Evolutionary conservation across 2,797 vertebrate genomes (phyloP).

Genomic region (Pangasius larnaudii): DNA sequence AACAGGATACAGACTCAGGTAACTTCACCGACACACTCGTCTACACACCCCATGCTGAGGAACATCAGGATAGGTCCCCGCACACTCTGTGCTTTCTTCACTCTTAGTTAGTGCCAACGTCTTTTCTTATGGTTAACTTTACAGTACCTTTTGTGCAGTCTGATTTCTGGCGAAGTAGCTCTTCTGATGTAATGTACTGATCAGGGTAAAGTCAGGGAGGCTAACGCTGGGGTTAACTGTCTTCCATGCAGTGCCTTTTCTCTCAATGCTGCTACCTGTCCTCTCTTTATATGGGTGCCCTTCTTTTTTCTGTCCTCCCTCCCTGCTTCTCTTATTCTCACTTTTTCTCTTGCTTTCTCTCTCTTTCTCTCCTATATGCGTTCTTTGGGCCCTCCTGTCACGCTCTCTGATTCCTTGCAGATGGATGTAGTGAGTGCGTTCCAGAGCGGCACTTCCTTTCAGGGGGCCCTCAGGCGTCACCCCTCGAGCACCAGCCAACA

Average conservation of each 20-base stretch:
- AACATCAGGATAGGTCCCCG: not conserved
- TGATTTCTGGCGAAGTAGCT: not conserved
- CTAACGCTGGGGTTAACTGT: slow-evolving; percentile 21
- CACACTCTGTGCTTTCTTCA: not conserved
- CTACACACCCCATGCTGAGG: not conserved
- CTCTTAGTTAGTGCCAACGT: slow-evolving; percentile 78
- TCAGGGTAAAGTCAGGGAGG: slow-evolving; percentile 29
- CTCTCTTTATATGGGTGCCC: slow-evolving; percentile 72
- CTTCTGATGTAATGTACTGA: slow-evolving; percentile 3
- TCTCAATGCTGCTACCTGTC: slow-evolving; percentile 65
- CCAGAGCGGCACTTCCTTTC: slow-evolving; percentile 99
- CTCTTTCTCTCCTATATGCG: slow-evolving; percentile 70
- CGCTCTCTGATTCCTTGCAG: slow-evolving; percentile 99
- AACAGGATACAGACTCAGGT: slow-evolving; percentile 99
- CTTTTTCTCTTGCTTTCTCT: slow-evolving; percentile 46
- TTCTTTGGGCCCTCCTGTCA: slow-evolving; percentile 86
- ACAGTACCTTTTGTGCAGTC: not conserved
- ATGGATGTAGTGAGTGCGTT: slow-evolving; percentile 99
- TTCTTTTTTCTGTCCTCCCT: slow-evolving; percentile 61
- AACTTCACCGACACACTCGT: slow-evolving; percentile 64
- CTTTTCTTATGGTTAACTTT: slow-evolving; percentile 28
- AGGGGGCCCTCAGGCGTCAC: slow-evolving; percentile 99
- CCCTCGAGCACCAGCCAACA: slow-evolving; percentile 99
- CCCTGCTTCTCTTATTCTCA: slow-evolving; percentile 60
- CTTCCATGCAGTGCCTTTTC: slow-evolving; percentile 68